phyloP scores from a whole-genome alignment of 2,113 vertebrate species.

The Cyanoliseus patagonus region DNA sequence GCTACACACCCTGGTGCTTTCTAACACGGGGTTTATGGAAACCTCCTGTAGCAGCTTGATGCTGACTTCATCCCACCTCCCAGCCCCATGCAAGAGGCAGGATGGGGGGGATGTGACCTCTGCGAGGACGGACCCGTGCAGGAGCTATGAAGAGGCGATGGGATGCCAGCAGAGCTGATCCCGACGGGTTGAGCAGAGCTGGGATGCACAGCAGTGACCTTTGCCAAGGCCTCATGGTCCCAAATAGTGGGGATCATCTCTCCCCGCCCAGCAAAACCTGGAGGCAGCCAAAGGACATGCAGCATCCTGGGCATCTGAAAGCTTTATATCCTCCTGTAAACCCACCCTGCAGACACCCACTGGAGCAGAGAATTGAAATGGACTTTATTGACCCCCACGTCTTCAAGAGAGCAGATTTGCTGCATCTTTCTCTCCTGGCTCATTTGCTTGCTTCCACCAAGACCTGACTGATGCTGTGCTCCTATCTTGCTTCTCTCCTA shows the following conservation, averaged over 20 bases:
- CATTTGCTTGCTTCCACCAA: not conserved
- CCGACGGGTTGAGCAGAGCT: accelerated
- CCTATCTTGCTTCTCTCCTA: not conserved
- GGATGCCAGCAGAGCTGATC: not conserved
- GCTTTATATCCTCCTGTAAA: not conserved
- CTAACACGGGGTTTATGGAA: not conserved
- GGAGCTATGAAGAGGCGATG: not conserved
- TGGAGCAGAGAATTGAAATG: not conserved
- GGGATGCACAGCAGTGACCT: not conserved
- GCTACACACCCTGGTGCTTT: not conserved
- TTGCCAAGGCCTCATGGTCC: accelerated
- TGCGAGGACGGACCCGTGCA: accelerated
- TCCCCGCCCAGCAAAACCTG: accelerated
- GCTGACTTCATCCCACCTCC: not conserved
- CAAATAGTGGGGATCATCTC: accelerated
- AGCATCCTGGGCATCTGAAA: not conserved
- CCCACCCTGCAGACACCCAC: not conserved
- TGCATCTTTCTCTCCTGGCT: not conserved
- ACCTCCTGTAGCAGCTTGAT: not conserved
- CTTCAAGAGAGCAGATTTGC: not conserved
- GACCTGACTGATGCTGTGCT: accelerated
- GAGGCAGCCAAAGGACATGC: not conserved
- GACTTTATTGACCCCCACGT: not conserved
- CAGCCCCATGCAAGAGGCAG: accelerated
- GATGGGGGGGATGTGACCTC: not conserved